A percentile compares a stretch with the other conserved stretches of the same genome.
Conservation (phyloP, 2,888 invertebrate species). For the Agrotis puta region DNA sequence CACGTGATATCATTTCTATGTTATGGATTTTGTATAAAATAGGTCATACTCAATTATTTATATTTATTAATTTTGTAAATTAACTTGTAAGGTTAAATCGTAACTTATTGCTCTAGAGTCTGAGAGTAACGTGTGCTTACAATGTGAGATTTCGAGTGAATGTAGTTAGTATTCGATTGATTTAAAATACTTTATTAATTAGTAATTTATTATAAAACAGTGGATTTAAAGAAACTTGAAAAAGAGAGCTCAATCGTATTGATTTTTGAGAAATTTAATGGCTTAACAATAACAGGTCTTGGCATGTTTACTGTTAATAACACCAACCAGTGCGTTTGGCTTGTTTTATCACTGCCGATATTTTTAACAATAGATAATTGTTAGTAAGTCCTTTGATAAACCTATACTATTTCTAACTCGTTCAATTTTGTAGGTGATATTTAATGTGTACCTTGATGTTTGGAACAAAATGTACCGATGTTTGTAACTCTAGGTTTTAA, state of each 20-base stretch:
- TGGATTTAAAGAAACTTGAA: constrained; percentile 67
- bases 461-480: constrained; percentile 85
- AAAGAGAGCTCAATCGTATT: constrained; percentile 64
- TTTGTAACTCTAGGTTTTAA: constrained; percentile 86
- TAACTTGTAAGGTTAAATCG: constrained; percentile 80
- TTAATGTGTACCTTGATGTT: constrained; percentile 89
- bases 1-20: constrained; percentile 85
- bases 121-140: constrained; percentile 83
- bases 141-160: constrained; percentile 84
- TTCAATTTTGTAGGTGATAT: constrained; percentile 91
- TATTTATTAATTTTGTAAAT: constrained; percentile 88
- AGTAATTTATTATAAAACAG: constrained; percentile 76
- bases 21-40: constrained; percentile 89
- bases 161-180: constrained; percentile 83
- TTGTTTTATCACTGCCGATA: constrained; percentile 89
- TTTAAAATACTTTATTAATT: constrained; percentile 79
- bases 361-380: constrained; percentile 82
- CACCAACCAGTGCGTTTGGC: constrained; percentile 79
- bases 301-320: constrained; percentile 68
- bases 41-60: constrained; percentile 87
- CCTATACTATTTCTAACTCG: constrained; percentile 90
- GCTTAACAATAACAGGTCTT: constrained; percentile 55
- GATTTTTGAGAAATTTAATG: constrained; percentile 66
- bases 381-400: constrained; percentile 89
- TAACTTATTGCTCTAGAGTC: constrained; percentile 83